A percentile compares a stretch with the other conserved stretches of the same genome.
Conservation (phyloP, 1,140 invertebrate genomes). For the Eriocheir sinensis region DNA sequence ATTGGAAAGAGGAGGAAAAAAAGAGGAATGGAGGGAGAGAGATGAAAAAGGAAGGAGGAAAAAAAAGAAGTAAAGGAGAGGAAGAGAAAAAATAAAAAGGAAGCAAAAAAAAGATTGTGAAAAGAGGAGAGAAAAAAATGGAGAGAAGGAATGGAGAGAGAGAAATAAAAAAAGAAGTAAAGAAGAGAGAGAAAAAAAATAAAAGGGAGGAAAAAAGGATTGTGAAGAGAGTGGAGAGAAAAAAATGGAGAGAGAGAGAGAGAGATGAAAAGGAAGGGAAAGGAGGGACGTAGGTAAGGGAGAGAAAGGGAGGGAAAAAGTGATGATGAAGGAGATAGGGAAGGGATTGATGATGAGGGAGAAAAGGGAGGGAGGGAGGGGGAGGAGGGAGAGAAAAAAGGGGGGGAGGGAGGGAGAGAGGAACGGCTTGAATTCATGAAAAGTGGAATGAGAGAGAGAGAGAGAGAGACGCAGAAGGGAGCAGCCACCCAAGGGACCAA, state of each 20-base stretch:
- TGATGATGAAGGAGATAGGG: not conserved
- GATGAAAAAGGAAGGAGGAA: not conserved
- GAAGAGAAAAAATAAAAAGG: not conserved
- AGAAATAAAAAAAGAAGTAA: not conserved
- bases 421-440: no score
- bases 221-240: not conserved
- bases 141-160: not conserved
- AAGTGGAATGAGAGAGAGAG: no score
- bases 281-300: not conserved
- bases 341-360: no score
- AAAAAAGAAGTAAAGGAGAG: not conserved
- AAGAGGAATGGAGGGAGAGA: no score
- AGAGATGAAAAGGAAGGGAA: not conserved
- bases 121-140: no score
- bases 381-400: not conserved
- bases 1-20: no score
- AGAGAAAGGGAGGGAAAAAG: not conserved
- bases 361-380: not conserved
- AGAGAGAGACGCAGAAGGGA: not conserved
- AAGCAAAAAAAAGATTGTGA: no score
- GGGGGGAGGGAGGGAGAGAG: not conserved
- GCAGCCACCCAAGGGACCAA: not conserved
- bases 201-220: no score
- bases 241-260: not conserved
- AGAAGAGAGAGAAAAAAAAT: no score